Base-by-base conservation (phyloP, 2,113 vertebrate species). In the Psettodes erumei region DNA sequence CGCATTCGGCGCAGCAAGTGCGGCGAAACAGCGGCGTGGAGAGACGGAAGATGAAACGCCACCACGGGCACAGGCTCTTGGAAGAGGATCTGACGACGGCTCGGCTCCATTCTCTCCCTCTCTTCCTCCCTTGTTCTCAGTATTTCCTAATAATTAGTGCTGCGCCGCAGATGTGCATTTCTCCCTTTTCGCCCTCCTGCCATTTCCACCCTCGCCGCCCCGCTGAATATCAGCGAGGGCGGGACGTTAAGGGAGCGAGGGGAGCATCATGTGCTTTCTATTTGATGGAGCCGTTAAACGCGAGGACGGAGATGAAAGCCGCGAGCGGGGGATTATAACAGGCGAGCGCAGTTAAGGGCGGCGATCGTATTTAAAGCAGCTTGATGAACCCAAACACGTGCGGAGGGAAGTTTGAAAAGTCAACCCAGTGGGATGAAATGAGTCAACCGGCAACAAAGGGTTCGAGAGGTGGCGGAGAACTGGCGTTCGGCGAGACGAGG, bases 101-200 rank as follows among this genome's bases (percentile, higher is more conserved):
- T 83, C 77, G 18, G 85, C 84, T 88, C 78, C 80, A 45, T 85
- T 82, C 73, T 89, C 88, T 88, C 79, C 42, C 69, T 75, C 72
- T 68, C 40, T 16, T 19, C 25, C 45, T 42, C 40, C 23, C 67
- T 54, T 25, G 19, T 37, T 78, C 82, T 82, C 70, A 71, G 85
- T 89, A 84, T 91, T 92, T 91, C 86, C 89, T 90, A 89, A 92
- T 93, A 92, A 94, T 94, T 94, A 93, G 90, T 45, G 56, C 93
- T 93, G 94, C 64, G 63, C 71, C 73, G 54, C 94, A 95, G 92
- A 95, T 95, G 94, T 94, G 90, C 71, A 19, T 76, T 51, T 82
- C 73, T 71, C 53, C 81, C 50, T 79, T 59, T 54, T 72, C 33
- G 0, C 63, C 64, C 65, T 37, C 50, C 65, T 37, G 45, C 67